Evolutionary conservation across 2,113 vertebrate species (phyloP), one percentile per base, ranked within the genome.

Genomic region (Epinephelus lanceolatus): DNA sequence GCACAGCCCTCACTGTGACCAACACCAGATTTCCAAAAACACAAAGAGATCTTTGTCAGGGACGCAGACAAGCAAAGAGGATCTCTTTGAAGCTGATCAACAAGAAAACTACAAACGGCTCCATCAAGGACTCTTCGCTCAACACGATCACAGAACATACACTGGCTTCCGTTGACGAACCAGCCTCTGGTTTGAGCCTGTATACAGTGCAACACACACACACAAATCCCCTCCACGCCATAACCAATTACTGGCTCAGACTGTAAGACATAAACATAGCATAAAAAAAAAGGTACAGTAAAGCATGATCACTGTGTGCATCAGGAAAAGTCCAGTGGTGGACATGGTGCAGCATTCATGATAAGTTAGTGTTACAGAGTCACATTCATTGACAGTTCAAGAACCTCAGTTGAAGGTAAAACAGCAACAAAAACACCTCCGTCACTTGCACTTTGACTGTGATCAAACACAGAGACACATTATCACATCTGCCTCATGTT

Each of bases 291-390:
- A 37, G 45, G 11, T 51, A 85, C n/a, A 80, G 73, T 83, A 69
- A 84, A 88, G 79, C 49, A 76, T 51, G 81, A 87, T 69, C 77
- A 78, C 30, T n/a, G 83, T 81, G 84, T 71, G 86, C 30, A 52
- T 81, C 30, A 73, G 70, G 52, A 84, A 80, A 77, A 65, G 73
- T 89, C 86, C 86, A 2, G 62, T 74, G 81, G 73, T 60, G 1
- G 37, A 80, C 47, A 59, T 67, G 81, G 85, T 92, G 92, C 92
- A 94, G 91, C 84, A 91, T 92, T 92, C 61, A 86, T 71, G 68
- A 79, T 53, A 60, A 77, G 49, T 73, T 84, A 65, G 67, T 75
- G 86, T 78, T 78, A 80, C 21, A 88, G 23, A 79, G 67, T 91
- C 85, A 91, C 91, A 93, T 92, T 92, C 83, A 83, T 57, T 25